A percentile compares a stretch with the other conserved stretches of the same genome.
phyloP scores from a whole-genome alignment of 2,113 vertebrate genomes.

The Bostrychus sinensis region DNA sequence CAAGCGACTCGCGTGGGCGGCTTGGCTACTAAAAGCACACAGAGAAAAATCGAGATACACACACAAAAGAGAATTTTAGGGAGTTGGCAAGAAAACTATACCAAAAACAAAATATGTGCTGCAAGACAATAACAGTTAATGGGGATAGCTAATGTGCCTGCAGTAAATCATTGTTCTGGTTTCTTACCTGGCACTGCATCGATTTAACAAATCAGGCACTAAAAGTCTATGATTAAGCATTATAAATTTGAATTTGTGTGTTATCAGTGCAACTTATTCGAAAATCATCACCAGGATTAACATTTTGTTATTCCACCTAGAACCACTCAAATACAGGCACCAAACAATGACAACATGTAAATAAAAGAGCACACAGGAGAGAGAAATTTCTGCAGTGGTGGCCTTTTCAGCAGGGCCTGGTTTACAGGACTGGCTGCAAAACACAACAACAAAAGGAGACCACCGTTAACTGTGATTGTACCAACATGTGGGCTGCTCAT shows the following conservation, averaged over 20 bases:
- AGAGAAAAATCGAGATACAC: slow-evolving; percentile 99
- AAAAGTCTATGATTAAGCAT: slow-evolving; percentile 7
- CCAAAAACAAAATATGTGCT: slow-evolving; percentile 76
- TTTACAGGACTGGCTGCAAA: slow-evolving; percentile 99
- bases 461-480: slow-evolving; percentile 96
- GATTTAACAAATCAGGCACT: slow-evolving; percentile 37
- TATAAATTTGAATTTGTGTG: background rate
- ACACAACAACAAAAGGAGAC: slow-evolving; percentile 99
- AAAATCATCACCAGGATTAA: slow-evolving; percentile 39
- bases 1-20: slow-evolving; percentile 99
- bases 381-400: slow-evolving; percentile 98
- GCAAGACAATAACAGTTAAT: slow-evolving; percentile 49
- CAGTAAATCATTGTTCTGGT: slow-evolving; percentile 39
- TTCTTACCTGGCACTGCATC: slow-evolving; percentile 71
- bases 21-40: slow-evolving; percentile 99
- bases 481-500: slow-evolving; percentile 81
- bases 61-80: slow-evolving; percentile 94
- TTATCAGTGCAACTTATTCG: slow-evolving; percentile 19
- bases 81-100: slow-evolving; percentile 93
- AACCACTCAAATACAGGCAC: slow-evolving; percentile 53
- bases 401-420: slow-evolving; percentile 99
- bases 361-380: slow-evolving; percentile 94
- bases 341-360: slow-evolving; percentile 73
- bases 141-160: slow-evolving; percentile 48
- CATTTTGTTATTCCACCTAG: slow-evolving; percentile 31